Base-by-base conservation (phyloP, 2,888 invertebrate species). In the Sphaerophoria rueppellii region DNA sequence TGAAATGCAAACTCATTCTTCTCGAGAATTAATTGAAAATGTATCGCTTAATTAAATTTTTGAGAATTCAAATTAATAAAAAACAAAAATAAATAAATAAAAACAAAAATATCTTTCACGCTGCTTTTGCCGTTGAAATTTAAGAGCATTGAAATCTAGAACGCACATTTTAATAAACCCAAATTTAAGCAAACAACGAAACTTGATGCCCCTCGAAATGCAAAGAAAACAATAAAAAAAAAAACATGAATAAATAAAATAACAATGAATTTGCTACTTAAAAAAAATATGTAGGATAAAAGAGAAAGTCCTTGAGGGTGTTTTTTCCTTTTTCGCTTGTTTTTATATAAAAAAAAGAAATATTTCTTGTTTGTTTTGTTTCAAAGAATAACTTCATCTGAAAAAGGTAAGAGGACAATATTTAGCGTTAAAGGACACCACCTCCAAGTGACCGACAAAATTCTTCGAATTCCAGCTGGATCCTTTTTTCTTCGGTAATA, bases 11-110 rank as follows among this genome's bases (percentile, higher is more conserved):
- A 43, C 12, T 9, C 9, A 43, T 12, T 9, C 37, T 63, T 50
- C 61, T 75, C 63, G 70, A 58, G 65, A 71, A 71, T 81, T 71
- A 76, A 81, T 81, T 76, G 24, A 63, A 71, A 76, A 57, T 16
- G 57, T 46, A 40, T 76, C 71, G 46, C 57, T 60, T 52, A 40
- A 67, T 61, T 63, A 32, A 37, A 61, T 69, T 54, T 54, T 1
- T 4, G 46, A 48, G 43, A 6, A 50, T 11, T 16, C 11, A 34
- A 7, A 43, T 7, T 4, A 37, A 7, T 43, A 43, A 11, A 9
- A 43, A 12, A 43, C 12, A 43, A 43, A 43, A 4, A 11, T n/a
- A 11, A n/a, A n/a, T n/a, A 11, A 43, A 11, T 11, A 11, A 9
- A 43, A 12, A 43, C 12, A 43, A 43, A 43, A 4, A 11, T n/a